These are phyloP conservation scores for Micrasema longulum DNA, from an alignment of 1,140 invertebrate species.

Conservation along the genomic window DNA sequence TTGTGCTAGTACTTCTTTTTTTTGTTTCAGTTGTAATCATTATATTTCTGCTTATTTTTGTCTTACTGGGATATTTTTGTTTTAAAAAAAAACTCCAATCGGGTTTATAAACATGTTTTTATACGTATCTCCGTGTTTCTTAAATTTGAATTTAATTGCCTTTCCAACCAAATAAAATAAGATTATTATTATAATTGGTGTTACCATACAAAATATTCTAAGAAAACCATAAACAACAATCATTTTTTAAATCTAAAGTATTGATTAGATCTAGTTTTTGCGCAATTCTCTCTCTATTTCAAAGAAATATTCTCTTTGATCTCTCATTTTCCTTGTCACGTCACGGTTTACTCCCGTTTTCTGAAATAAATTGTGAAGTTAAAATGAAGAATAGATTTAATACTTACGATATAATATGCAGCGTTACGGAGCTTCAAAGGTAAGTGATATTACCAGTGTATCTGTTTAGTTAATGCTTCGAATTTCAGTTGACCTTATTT, in stretches of 20 bases:
- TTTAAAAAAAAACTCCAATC: no score
- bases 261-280: neutral
- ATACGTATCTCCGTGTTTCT: no score
- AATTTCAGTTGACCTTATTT: constrained; percentile 4
- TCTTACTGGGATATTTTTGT: no score
- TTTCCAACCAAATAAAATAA: no score
- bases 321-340: constrained; percentile 24
- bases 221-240: no score
- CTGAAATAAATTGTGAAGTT: constrained; percentile 15
- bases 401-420: constrained; percentile 90
- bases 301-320: constrained; percentile 9
- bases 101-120: no score
- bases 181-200: no score
- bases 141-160: no score
- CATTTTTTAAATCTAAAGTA: neutral
- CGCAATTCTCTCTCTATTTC: neutral
- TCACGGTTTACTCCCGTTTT: constrained; percentile 17
- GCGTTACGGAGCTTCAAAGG: constrained; percentile 87
- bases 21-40: no score
- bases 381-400: constrained; percentile 94
- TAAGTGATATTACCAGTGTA: constrained; percentile 62
- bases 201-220: no score
- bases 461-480: neutral
- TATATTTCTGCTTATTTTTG: no score
- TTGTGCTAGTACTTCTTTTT: no score